Percentiles rank a stretch among this genome's conserved stretches.
phyloP scores from a whole-genome alignment of 35 echinoderm and acorn worm genomes.

The Nesometra sesokonis region DNA sequence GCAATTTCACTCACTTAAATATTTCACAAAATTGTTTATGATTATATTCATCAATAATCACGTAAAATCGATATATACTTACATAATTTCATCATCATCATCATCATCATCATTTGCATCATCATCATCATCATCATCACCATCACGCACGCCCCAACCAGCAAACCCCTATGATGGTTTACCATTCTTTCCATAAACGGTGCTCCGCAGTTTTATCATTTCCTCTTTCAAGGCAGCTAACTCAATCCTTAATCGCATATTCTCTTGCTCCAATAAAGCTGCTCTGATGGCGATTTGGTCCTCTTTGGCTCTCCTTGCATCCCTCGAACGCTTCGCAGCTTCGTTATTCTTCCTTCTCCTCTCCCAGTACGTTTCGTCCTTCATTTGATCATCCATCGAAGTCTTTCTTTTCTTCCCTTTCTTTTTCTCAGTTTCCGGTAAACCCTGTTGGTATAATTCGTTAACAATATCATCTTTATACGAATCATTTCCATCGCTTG shows the following conservation, averaged over 20 bases:
- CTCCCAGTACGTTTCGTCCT: conserved; percentile 82
- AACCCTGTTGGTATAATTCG: background rate
- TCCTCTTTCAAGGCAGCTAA: conserved; percentile 80
- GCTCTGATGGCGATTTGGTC: conserved; percentile 94
- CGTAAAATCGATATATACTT: no score
- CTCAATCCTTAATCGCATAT: conserved; percentile 80
- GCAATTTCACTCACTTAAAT: no score
- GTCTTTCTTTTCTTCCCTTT: background rate
- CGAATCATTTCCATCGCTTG: background rate
- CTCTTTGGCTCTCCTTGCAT: conserved; percentile 81
- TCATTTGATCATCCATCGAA: conserved; percentile 8
- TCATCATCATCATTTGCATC: background rate
- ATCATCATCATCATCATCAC: background rate
- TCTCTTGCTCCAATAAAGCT: conserved; percentile 89
- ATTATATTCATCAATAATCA: no score
- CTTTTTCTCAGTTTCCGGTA: background rate
- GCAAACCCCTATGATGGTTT: background rate
- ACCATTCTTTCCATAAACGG: background rate
- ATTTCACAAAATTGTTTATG: no score
- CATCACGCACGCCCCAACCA: background rate
- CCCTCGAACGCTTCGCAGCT: conserved; percentile 77
- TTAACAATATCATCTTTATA: background rate
- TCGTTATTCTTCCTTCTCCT: conserved; percentile 93
- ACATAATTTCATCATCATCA: no score
- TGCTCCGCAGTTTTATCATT: background rate